A percentile compares a stretch with the other conserved stretches of the same genome.
Conservation (phyloP, 2,888 invertebrate species). For the Tetrapedia diversipes region DNA sequence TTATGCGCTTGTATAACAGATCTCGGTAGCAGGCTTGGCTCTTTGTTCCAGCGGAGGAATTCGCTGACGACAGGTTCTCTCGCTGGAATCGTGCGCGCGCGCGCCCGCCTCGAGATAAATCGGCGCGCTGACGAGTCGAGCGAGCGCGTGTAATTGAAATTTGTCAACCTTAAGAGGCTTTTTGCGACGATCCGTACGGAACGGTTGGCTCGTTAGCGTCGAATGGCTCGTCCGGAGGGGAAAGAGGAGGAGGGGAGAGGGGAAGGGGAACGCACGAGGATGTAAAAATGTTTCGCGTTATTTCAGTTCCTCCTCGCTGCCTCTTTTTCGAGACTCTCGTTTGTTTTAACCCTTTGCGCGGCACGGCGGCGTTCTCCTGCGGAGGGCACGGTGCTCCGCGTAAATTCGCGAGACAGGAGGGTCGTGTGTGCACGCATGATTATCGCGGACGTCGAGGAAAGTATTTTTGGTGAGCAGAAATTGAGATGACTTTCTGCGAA, state of each 20-base stretch:
- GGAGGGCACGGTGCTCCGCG: not conserved
- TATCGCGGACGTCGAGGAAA: not conserved
- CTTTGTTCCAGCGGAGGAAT: constrained; percentile 69
- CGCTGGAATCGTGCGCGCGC: constrained; percentile 63
- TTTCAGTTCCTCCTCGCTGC: constrained; percentile 16
- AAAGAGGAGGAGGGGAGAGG: not conserved
- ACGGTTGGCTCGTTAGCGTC: constrained; percentile 47
- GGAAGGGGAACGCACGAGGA: constrained; percentile 5
- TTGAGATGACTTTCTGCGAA: no score
- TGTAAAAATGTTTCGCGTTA: constrained; percentile 46
- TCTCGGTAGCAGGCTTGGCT: constrained; percentile 7
- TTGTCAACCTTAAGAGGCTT: constrained; percentile 53
- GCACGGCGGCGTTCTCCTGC: not conserved
- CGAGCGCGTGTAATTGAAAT: constrained; percentile 49
- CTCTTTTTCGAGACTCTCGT: constrained; percentile 22
- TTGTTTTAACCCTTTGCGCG: constrained; percentile 20
- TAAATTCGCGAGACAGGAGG: constrained; percentile 4
- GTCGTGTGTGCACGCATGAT: not conserved
- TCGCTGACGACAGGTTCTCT: constrained; percentile 73
- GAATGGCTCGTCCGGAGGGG: not conserved
- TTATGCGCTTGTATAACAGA: constrained; percentile 4
- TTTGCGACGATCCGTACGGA: constrained; percentile 37
- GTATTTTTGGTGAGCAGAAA: not conserved
- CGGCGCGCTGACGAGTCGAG: constrained; percentile 26
- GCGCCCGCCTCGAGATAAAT: constrained; percentile 65